Evolutionary conservation across 2,888 invertebrate species (phyloP), one percentile per base, ranked within the genome.

Genomic region (Melanchra persicariae): DNA sequence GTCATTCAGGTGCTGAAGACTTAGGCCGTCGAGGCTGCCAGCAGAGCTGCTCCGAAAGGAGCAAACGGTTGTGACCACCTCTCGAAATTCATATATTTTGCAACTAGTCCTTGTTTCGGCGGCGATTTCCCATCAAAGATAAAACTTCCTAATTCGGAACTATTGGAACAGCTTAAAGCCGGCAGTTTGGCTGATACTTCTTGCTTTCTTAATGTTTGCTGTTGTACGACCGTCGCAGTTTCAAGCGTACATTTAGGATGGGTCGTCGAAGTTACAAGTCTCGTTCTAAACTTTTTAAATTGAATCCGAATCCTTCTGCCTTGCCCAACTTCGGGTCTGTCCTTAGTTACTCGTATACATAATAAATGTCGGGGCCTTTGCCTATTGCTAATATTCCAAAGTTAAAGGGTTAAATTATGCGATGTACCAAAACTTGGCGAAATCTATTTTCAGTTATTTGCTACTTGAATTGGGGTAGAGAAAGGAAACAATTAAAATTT

Each of bases 201-300:
- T 81, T 71, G 72, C 73, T 80, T 77, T 83, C 77, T 78, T 81
- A 85, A 86, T 84, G 83, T 84, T 81, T 65, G 74, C 70, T 77
- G 81, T 75, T 72, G 66, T 79, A 68, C 57, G 79, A 69, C 69
- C 61, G 81, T 68, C 79, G 75, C 78, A 85, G 81, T 86, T 86
- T 81, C 78, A 82, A 83, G 81, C 81, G 83, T 83, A 85, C 85
- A 85, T 87, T 90, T 83, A 86, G 74, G 74, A 76, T 76, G 81
- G 72, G 74, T 77, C 74, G 79, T 26, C 55, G 52, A 88, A 91
- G 81, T 90, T 87, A 74, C 72, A 80, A 87, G 84, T 80, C 86
- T 86, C 88, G 83, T 83, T 85, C 75, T 79, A 85, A 93, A 93
- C 90, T 93, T 94, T 91, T 91, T 88, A 91, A 93, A 93, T 93